Percentiles rank a stretch among this genome's conserved stretches.
These are phyloP conservation scores for Volucella inflata DNA, from an alignment of 2,888 invertebrate species.

Conservation along the genomic window DNA sequence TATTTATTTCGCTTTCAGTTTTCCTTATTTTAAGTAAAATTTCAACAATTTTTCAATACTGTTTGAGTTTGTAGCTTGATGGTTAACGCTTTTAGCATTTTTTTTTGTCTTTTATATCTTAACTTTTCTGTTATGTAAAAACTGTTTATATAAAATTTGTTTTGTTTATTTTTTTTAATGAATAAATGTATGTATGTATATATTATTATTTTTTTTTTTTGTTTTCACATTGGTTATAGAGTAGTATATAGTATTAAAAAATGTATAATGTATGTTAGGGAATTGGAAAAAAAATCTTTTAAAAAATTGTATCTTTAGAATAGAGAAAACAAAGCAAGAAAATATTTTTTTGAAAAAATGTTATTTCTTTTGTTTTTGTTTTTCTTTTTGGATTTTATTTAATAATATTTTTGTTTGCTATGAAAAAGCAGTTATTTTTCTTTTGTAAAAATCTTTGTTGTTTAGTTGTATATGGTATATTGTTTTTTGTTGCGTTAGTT, in stretches of 20 bases:
- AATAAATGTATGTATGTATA: constrained; percentile 59
- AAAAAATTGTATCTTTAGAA: constrained; percentile 66
- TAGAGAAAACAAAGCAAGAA: constrained; percentile 72
- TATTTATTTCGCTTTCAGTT: constrained; percentile 17
- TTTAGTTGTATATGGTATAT: constrained; percentile 38
- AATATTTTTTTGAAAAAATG: constrained; percentile 35
- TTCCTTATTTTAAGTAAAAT: constrained; percentile 56
- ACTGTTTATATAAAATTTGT: constrained; percentile 71
- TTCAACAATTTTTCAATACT: constrained; percentile 70
- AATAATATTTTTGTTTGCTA: constrained; percentile 22
- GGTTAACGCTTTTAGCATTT: constrained; percentile 70
- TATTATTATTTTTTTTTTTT: constrained; percentile 52
- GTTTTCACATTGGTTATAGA: constrained; percentile 54
- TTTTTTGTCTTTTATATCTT: constrained; percentile 31
- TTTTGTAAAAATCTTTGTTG: constrained; percentile 44
- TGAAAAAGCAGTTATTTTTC: constrained; percentile 65
- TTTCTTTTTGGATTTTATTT: too few relatives aligned
- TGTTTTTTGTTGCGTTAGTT: constrained; percentile 62
- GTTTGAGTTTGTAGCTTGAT: constrained; percentile 75
- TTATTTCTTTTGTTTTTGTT: constrained; percentile 34
- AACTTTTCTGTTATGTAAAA: constrained; percentile 62
- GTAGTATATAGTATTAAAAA: constrained; percentile 71
- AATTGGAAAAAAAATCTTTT: constrained; percentile 70
- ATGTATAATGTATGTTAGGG: constrained; percentile 73
- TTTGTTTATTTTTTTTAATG: constrained; percentile 60